Percentiles rank a stretch among this genome's conserved stretches.
Conservation (phyloP, 2,797 vertebrate species). For the Leptodactylus fallax region DNA sequence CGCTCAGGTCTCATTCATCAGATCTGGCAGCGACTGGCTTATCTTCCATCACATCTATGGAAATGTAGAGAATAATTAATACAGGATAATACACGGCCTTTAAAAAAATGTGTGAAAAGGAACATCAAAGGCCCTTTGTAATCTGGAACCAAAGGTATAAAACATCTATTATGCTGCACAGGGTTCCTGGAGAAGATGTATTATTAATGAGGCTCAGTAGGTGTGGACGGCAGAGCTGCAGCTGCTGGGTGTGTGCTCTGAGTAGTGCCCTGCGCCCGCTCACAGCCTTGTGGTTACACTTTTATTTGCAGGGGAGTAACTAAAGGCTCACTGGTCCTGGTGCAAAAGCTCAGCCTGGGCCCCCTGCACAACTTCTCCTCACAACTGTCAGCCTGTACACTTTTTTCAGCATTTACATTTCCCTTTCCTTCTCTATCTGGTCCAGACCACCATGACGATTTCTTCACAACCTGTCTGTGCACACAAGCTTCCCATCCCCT, state of each 20-base stretch:
- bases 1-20: neutral
- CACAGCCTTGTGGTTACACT: neutral
- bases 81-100: neutral
- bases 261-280: neutral
- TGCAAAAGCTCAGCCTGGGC: no score
- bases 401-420: no score
- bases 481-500: no score
- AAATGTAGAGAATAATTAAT: neutral
- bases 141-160: neutral
- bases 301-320: no score
- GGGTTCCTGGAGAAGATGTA: constrained; percentile 27
- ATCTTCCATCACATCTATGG: constrained; percentile 11
- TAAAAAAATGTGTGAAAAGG: constrained; percentile 4
- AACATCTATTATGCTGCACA: neutral
- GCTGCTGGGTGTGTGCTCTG: neutral
- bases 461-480: no score
- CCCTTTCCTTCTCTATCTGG: no score
- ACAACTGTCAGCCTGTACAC: no score
- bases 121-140: constrained; percentile 19
- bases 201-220: constrained; percentile 40
- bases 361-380: no score
- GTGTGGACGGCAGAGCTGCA: neutral
- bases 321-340: no score
- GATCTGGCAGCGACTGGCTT: neutral
- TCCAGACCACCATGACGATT: no score